Evolutionary conservation across 2,113 vertebrate genomes (phyloP), one percentile per base, ranked within the genome.

Genomic region (Prietella phreatophila): DNA sequence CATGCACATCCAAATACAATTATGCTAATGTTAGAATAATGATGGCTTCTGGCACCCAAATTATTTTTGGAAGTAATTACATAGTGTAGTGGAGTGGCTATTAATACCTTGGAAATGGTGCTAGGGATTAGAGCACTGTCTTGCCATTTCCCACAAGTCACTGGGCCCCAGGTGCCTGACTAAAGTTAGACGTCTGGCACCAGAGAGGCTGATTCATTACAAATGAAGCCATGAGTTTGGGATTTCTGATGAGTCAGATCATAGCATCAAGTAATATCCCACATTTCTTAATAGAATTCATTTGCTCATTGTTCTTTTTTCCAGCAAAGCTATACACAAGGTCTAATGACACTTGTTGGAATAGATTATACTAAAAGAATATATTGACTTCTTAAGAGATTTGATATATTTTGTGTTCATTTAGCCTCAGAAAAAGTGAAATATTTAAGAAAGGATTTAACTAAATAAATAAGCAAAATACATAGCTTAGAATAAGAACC

Each of bases 111-210:
- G 39, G 80, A 84, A 69, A 88, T 76, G 83, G 87, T 85, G 61
- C 36, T 84, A 78, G 81, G 82, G 83, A 86, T 87, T 89, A 89
- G 33, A 65, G 33, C 61, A 85, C 20, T 56, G 27, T 55, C 25
- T 55, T 85, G 78, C 63, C 82, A 69, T 83, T 55, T 89, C 78
- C 71, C 78, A 85, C 9, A 25, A 89, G 86, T 58, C 73, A 61
- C 33, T 87, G 22, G 1, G 27, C 71, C 55, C 80, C 85, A 81
- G 73, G 67, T 79, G 87, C 17, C 67, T 63, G 27, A 55, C 89
- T 91, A 90, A 86, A 90, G 55, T 86, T 90, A 90, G 86, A 90
- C 47, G 7, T 42, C 58, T 63, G 76, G 61, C 81, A 88, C 1
- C 63, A 86, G 73, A 79, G 55, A 81, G 27, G 55, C 84, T 82